These are phyloP conservation scores for Thunnus thynnus DNA, from an alignment of 2,113 vertebrate genomes.

Conservation along the genomic window DNA sequence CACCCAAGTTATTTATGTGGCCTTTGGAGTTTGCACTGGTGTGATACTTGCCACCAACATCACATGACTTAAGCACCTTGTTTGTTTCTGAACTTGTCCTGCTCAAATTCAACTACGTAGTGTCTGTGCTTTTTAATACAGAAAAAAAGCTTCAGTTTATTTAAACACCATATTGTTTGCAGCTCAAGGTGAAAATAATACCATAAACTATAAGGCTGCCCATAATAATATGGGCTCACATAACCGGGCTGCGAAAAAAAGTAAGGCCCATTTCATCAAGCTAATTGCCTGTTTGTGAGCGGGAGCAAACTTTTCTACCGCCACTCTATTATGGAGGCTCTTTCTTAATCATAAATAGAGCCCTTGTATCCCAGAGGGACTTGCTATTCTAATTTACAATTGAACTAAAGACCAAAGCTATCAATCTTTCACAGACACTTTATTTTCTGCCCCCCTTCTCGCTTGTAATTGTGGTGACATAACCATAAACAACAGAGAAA, in stretches of 20 bases:
- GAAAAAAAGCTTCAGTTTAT: constrained; percentile 68
- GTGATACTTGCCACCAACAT: constrained; percentile 62
- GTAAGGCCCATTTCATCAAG: constrained; percentile 96
- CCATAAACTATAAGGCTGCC: constrained; percentile 92
- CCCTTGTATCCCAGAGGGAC: constrained; percentile 93
- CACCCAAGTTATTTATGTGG: constrained; percentile 37
- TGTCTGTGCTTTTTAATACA: constrained; percentile 40
- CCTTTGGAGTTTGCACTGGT: constrained; percentile 33
- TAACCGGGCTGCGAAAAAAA: constrained; percentile 89
- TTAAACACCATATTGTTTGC: constrained; percentile 74
- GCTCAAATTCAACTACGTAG: constrained; percentile 15
- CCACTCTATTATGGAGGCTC: constrained; percentile 96
- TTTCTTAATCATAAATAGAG: constrained; percentile 99
- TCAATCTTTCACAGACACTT: constrained; percentile 97
- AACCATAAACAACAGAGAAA: constrained; percentile 88
- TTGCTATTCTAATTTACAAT: constrained; percentile 99
- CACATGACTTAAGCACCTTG: constrained; percentile 53
- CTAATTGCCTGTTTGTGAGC: constrained; percentile 99
- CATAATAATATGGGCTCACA: constrained; percentile 96
- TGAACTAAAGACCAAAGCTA: constrained; percentile 99
- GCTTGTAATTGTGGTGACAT: constrained; percentile 95
- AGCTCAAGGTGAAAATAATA: constrained; percentile 93
- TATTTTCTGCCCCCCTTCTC: constrained; percentile 75
- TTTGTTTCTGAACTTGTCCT: constrained; percentile 64
- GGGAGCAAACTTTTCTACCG: constrained; percentile 96